phyloP scores from a whole-genome alignment of 2,113 vertebrate genomes.

The Mormyrus lacerda region DNA sequence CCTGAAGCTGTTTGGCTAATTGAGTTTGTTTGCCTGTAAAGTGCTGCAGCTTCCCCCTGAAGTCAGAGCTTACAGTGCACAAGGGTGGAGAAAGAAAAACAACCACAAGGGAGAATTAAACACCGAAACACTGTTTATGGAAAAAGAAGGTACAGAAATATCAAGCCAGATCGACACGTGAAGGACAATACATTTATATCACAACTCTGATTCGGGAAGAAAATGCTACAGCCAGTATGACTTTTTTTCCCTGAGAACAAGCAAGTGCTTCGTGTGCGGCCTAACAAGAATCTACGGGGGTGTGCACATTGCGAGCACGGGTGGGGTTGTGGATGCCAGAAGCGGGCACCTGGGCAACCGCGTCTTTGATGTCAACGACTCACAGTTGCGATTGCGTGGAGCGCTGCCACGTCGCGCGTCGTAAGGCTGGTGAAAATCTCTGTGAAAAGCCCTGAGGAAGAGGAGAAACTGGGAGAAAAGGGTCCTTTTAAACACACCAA shows the following conservation, averaged over 20 bases:
- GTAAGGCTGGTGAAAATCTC: background rate
- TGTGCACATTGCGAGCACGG: background rate
- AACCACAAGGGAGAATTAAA: background rate
- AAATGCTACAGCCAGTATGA: background rate
- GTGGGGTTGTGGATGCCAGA: background rate
- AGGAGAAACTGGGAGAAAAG: background rate
- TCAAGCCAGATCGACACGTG: background rate
- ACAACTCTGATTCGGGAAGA: background rate
- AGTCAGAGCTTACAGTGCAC: background rate
- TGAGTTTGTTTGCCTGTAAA: background rate
- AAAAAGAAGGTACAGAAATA: slow-evolving; percentile 1
- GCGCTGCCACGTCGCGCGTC: too few species aligned
- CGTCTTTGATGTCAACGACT: background rate
- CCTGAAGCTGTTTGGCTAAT: background rate
- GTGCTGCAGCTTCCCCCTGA: background rate
- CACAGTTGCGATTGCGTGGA: background rate
- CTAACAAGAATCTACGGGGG: background rate
- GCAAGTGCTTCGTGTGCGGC: background rate
- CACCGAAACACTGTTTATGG: slow-evolving; percentile 30
- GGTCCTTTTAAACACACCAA: background rate
- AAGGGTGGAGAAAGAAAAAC: background rate
- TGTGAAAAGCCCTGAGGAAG: background rate
- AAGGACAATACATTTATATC: background rate
- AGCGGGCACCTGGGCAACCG: background rate
- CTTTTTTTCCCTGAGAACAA: background rate